Percentiles rank a stretch among this genome's conserved stretches.
phyloP scores from a whole-genome alignment of 2,797 vertebrate genomes.

The Anguilla pacifica region DNA sequence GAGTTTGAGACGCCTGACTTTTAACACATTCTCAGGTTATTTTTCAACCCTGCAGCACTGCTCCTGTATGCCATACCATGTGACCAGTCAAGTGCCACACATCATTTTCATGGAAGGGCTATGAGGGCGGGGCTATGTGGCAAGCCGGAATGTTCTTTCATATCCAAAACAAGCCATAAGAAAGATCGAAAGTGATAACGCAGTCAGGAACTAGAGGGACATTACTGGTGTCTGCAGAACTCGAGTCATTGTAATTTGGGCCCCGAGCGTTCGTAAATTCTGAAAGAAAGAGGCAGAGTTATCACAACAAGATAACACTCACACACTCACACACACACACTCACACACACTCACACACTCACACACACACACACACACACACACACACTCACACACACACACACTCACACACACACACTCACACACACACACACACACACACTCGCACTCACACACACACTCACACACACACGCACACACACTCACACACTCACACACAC shows the following conservation, averaged over 20 bases:
- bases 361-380: slow-evolving; percentile 25
- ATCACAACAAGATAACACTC: slow-evolving; percentile 30
- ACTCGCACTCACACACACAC: too few species aligned
- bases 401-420: background rate
- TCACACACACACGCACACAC: too few species aligned
- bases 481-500: too few species aligned
- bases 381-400: background rate
- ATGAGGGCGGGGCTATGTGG: slow-evolving; percentile 10
- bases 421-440: too few species aligned
- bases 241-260: slow-evolving; percentile 63
- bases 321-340: background rate
- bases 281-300: slow-evolving; percentile 74
- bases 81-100: slow-evolving; percentile 64
- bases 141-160: slow-evolving; percentile 45
- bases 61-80: background rate
- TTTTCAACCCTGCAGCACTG: background rate
- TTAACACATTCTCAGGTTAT: background rate
- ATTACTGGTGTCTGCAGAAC: slow-evolving; percentile 73
- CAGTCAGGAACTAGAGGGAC: slow-evolving; percentile 59
- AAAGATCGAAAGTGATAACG: slow-evolving; percentile 44
- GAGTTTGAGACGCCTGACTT: background rate
- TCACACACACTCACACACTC: background rate
- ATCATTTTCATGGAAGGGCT: slow-evolving; percentile 58
- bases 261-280: slow-evolving; percentile 73
- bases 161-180: slow-evolving; percentile 38